phyloP scores from a whole-genome alignment of 35 echinoderm and acorn worm species.

The Chiridota heheva region DNA sequence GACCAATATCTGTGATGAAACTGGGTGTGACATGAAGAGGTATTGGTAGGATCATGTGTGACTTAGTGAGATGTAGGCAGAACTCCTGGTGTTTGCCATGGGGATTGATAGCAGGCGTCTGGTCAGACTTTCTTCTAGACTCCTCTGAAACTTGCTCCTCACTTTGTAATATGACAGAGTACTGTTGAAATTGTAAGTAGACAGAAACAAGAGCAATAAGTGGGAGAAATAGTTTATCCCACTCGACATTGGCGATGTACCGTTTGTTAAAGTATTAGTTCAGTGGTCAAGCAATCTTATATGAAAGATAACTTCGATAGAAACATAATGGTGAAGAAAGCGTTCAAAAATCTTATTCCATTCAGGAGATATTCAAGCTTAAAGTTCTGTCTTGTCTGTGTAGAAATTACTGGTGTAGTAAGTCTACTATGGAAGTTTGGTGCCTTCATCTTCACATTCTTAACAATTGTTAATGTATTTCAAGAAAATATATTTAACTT shows the following conservation, averaged over 20 bases:
- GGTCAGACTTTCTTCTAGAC: constrained; percentile 62
- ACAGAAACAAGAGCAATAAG: not conserved
- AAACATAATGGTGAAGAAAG: no score
- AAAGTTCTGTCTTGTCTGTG: no score
- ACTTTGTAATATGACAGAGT: constrained; percentile 87
- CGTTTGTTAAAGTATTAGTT: not conserved
- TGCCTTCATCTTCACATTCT: no score
- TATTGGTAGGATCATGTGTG: constrained; percentile 92
- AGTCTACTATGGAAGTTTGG: no score
- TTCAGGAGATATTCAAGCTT: no score
- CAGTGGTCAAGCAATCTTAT: no score
- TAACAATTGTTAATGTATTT: no score
- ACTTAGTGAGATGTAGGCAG: constrained; percentile 83
- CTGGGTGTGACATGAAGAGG: constrained; percentile 88
- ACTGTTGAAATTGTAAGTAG: constrained; percentile 46
- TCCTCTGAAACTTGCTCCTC: constrained; percentile 97
- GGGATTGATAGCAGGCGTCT: constrained; percentile 50
- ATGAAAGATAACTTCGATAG: no score
- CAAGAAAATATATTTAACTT: no score
- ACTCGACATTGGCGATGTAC: not conserved
- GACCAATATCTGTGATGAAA: constrained; percentile 98
- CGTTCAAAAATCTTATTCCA: no score
- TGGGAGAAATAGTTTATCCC: not conserved
- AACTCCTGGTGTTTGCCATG: constrained; percentile 95
- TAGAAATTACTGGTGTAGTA: no score